Base-by-base conservation (phyloP, 2,113 vertebrate genomes). In the Potamarius usumacintae region DNA sequence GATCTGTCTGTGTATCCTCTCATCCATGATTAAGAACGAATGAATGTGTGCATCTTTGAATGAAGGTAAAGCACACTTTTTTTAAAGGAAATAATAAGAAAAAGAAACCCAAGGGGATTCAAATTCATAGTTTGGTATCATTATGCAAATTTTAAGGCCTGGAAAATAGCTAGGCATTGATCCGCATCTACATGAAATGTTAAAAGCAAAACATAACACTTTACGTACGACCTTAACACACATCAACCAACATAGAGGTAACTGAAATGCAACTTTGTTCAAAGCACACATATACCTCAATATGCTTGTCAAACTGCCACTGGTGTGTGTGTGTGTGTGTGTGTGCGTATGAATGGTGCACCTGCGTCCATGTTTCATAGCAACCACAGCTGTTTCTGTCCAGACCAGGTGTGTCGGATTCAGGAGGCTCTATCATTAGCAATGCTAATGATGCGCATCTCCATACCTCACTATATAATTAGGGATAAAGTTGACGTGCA, bases 391-490 rank as follows among this genome's bases (percentile, higher is more conserved):
- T 90, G 89, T 90, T 88, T 90, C 89, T 84, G 85, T 88, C 88
- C 89, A 63, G 88, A 85, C 89, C 89, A 90, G 89, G 89, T 90
- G 89, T 90, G 89, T 89, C 85, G 86, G 85, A 89, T 90, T 90
- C 89, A 89, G 87, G 84, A 86, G 85, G 86, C 86, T 86, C 89
- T 90, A 90, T 88, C 88, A 90, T 90, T 90, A 90, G 89, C 89
- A 90, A 85, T 89, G 89, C 89, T 90, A 90, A 90, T 90, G 89
- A 90, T 87, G 78, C 89, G 87, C 88, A 90, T 90, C 89, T 90
- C 89, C 87, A 89, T 90, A 89, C 87, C 81, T 87, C 89, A 80
- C 89, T 89, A 89, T 90, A 90, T 90, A 90, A 90, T 90, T 90
- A 90, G 89, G 83, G 79, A 86, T 89, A 90, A 90, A 90, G 89